Evolutionary conservation across 2,113 vertebrate genomes (phyloP), one percentile per base, ranked within the genome.

Genomic region (Entomyzon cyanotis): DNA sequence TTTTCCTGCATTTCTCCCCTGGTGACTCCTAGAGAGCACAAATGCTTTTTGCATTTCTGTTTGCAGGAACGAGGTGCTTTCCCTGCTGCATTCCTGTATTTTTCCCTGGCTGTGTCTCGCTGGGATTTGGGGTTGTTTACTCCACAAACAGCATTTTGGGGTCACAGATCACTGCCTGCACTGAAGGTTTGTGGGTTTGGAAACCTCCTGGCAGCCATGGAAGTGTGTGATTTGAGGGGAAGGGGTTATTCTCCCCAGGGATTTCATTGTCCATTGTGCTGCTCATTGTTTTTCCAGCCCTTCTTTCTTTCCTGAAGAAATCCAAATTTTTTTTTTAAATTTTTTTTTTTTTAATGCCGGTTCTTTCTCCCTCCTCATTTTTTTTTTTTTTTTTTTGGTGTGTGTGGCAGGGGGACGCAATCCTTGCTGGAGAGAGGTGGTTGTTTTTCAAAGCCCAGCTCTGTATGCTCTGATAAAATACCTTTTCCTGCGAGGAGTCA

Each of bases 1-100:
- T 97, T 97, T 97, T 97, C 93, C 97, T 94, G 96, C 84, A 79
- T 96, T 50, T 84, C 89, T 97, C 92, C 92, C 69, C 86, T 65
- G 74, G 52, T 95, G 89, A 88, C 94, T 97, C 81, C 62, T 90
- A n/a, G 94, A 95, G 91, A 65, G 16, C 73, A 94, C 90, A 87
- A 95, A 71, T 76, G 79, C 92, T 89, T 83, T 76, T 70, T 69
- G 85, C 88, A 84, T 95, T 89, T 93, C 64, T 88, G 10, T 31
- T 68, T 79, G 89, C 76, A 86, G 14, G 33, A 87, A 81, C 24
- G 74, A 95, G 86, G 78, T 74, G 68, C 16, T 92, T 93, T 90
- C 92, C 90, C 60, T 86, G 65, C 89, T 84, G 65, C 84, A 52
- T 87, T 96, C 80, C 84, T 84, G 87, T 88, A 28, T 88, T 94